A percentile compares a stretch with the other conserved stretches of the same genome.
These are phyloP conservation scores for Thaumatotibia leucotreta DNA, from an alignment of 1,140 invertebrate genomes.

Conservation along the genomic window DNA sequence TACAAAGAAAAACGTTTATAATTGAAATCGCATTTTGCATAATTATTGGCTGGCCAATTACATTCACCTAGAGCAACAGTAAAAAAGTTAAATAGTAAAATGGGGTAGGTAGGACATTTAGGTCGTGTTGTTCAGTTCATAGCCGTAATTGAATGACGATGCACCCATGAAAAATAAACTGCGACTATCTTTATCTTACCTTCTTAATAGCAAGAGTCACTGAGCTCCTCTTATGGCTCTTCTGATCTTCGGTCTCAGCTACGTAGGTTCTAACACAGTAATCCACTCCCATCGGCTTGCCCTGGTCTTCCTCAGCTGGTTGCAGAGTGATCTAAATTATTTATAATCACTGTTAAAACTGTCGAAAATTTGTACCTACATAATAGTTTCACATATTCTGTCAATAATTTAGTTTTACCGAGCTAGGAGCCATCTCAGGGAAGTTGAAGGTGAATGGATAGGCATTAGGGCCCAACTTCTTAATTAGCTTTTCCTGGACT, in stretches of 20 bases:
- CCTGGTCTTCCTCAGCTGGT: conserved; percentile 89
- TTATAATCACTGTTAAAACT: background rate
- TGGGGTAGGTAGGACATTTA: too few species aligned
- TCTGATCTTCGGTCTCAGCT: conserved; percentile 88
- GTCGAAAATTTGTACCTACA: background rate
- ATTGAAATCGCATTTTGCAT: too few species aligned
- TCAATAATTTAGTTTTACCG: conserved; percentile 68
- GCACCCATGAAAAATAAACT: background rate
- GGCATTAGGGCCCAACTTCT: conserved; percentile 88
- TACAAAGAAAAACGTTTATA: conserved; percentile 33
- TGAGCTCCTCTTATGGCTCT: conserved; percentile 90
- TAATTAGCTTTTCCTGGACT: conserved; percentile 88
- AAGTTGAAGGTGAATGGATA: conserved; percentile 92
- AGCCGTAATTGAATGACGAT: too few species aligned
- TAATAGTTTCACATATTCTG: background rate
- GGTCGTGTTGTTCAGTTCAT: too few species aligned
- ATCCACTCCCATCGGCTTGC: conserved; percentile 94
- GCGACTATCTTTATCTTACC: conserved; percentile 73
- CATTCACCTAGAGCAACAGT: too few species aligned
- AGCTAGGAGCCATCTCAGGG: conserved; percentile 88
- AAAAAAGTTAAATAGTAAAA: too few species aligned
- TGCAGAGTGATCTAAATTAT: conserved; percentile 83
- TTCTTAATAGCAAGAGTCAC: conserved; percentile 92
- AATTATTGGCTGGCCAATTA: too few species aligned
- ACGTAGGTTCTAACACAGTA: conserved; percentile 91